phyloP scores from a whole-genome alignment of 2,113 vertebrate genomes.

The Sturnira hondurensis region DNA sequence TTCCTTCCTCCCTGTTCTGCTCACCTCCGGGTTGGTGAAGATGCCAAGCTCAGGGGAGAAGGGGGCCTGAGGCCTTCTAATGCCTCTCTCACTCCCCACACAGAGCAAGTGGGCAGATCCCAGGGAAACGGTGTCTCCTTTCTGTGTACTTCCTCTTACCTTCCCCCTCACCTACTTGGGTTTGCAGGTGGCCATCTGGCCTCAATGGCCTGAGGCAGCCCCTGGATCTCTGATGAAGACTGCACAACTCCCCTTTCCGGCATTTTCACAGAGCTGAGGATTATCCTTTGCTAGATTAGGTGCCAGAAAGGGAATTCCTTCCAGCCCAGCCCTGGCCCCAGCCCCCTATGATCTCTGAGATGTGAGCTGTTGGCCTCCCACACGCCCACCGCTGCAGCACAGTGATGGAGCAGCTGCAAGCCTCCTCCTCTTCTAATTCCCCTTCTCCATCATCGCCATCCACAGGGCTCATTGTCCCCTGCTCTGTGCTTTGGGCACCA shows the following conservation, averaged over 20 bases:
- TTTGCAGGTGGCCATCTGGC: background rate
- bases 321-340: background rate
- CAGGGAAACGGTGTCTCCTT: background rate
- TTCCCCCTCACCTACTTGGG: background rate
- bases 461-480: accelerated
- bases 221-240: background rate
- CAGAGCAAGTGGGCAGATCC: background rate
- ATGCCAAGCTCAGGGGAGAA: background rate
- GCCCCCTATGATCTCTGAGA: background rate
- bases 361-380: accelerated
- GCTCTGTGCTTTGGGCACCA: background rate
- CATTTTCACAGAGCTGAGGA: background rate
- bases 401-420: background rate
- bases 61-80: background rate
- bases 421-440: background rate
- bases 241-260: background rate
- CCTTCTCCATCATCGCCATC: background rate
- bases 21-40: background rate
- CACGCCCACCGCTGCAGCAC: background rate
- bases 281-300: background rate
- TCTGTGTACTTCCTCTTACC: background rate
- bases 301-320: background rate
- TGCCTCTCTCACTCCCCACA: background rate
- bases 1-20: background rate
- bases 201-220: background rate